Evolutionary conservation across 2,888 invertebrate species (phyloP).

Genomic region (Drosophila barbarae): DNA sequence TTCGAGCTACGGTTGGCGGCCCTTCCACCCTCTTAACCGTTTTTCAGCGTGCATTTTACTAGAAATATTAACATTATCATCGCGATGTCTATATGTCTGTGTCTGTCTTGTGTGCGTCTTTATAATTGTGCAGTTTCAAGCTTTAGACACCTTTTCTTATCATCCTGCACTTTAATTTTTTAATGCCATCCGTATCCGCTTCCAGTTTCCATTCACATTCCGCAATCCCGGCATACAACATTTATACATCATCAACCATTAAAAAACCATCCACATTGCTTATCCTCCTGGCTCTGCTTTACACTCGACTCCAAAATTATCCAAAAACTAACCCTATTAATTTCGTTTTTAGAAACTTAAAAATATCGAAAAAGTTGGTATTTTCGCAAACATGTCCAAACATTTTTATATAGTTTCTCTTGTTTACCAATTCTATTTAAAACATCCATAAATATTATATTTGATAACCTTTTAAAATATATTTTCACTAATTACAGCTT

Average conservation of each 20-base stretch:
- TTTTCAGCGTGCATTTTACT: constrained; percentile 32
- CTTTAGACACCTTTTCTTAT: constrained; percentile 3
- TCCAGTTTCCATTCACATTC: constrained; percentile 23
- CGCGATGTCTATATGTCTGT: constrained; percentile 31
- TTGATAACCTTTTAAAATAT: background rate
- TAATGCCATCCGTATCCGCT: constrained; percentile 20
- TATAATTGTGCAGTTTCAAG: constrained; percentile 12
- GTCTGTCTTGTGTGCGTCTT: constrained; percentile 32
- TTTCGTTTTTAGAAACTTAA: background rate
- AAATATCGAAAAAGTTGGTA: too few relatives aligned
- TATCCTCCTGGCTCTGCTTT: constrained; percentile 41
- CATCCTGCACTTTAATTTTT: constrained; percentile 16
- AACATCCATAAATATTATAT: background rate
- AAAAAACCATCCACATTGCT: constrained; percentile 33
- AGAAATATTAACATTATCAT: constrained; percentile 9
- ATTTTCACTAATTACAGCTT: background rate
- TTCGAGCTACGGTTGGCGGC: constrained; percentile 21
- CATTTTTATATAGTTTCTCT: background rate
- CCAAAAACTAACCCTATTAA: constrained; percentile 2
- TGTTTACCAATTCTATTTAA: background rate
- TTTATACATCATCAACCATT: constrained; percentile 10
- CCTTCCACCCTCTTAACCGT: constrained; percentile 25
- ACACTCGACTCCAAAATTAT: constrained; percentile 19
- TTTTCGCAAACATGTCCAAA: background rate
- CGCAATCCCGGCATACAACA: constrained; percentile 16